Percentiles rank a stretch among this genome's conserved stretches.
Conservation (phyloP, 2,888 invertebrate species). For the Onthophagus sagittarius region DNA sequence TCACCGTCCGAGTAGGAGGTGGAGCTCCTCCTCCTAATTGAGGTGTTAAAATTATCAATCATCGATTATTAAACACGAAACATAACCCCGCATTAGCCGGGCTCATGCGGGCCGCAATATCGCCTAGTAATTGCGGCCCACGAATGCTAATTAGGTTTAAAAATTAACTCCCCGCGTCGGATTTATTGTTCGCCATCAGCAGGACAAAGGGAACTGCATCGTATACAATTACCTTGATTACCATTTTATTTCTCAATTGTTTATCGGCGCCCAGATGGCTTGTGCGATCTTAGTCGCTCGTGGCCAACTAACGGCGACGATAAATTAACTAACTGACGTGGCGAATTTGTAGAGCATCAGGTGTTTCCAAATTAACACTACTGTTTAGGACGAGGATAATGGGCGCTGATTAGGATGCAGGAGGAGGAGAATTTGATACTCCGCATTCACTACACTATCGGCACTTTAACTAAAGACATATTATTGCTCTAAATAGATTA, state of each 20-base stretch:
- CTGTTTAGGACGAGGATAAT: conserved; percentile 8
- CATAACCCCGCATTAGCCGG: conserved; percentile 1
- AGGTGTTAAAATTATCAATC: conserved; percentile 22
- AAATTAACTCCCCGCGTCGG: conserved; percentile 5
- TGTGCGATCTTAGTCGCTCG: not conserved
- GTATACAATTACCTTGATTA: not conserved
- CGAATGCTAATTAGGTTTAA: conserved; percentile 13
- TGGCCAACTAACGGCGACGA: not conserved
- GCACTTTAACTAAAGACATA: not conserved
- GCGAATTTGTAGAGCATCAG: conserved; percentile 5
- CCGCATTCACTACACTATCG: not conserved
- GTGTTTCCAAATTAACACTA: conserved; percentile 9
- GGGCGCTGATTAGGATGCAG: conserved; percentile 2
- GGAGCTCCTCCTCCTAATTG: conserved; percentile 15
- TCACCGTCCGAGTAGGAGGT: conserved; percentile 17
- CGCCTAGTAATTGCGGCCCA: not conserved
- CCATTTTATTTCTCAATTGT: not conserved
- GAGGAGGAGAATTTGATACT: not conserved
- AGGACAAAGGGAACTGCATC: not conserved
- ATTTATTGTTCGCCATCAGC: conserved; percentile 4
- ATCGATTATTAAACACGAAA: conserved; percentile 17
- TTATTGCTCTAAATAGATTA: not conserved
- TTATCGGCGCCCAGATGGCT: not conserved
- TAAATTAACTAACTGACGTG: not conserved
- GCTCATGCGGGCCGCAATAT: conserved; percentile 6